A percentile compares a stretch with the other conserved stretches of the same genome.
These are phyloP conservation scores for Hylaeus volcanicus DNA, from an alignment of 1,140 invertebrate genomes.

Conservation along the genomic window DNA sequence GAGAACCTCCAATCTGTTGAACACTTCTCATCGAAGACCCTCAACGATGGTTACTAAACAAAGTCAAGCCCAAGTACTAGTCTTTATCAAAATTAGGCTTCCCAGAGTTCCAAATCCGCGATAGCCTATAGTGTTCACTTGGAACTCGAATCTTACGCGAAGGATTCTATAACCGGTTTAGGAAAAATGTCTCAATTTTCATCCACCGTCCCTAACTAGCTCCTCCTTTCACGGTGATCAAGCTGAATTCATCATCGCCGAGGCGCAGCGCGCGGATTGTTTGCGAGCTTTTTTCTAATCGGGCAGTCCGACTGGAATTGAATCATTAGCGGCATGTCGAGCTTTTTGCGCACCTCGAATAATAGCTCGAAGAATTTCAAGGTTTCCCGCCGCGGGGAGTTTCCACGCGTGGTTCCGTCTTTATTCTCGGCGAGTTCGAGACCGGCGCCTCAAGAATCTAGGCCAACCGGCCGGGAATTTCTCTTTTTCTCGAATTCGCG, in stretches of 20 bases:
- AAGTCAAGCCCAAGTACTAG: too few relatives aligned
- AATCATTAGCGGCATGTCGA: constrained; percentile 16
- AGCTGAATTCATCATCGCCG: constrained; percentile 46
- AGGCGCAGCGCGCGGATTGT: constrained; percentile 48
- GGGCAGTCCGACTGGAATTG: constrained; percentile 5
- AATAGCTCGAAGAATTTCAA: constrained; percentile 37
- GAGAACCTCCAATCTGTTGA: too few relatives aligned
- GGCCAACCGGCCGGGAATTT: constrained; percentile 51
- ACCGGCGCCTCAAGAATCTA: constrained; percentile 51
- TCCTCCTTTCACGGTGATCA: constrained; percentile 30
- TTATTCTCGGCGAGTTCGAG: constrained; percentile 36
- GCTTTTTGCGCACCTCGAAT: constrained; percentile 17
- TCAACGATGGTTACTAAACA: too few relatives aligned
- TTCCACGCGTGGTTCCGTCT: constrained; percentile 17
- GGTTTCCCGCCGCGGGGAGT: constrained; percentile 30
- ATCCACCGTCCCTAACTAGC: not conserved
- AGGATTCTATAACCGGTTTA: not conserved
- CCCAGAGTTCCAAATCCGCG: not conserved
- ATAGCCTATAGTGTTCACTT: not conserved
- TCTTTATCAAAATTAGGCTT: not conserved
- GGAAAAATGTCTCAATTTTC: constrained; percentile 53
- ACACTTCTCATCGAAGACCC: too few relatives aligned
- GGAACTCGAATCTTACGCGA: not conserved
- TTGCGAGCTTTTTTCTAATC: constrained; percentile 38
- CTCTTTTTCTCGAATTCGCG: constrained; percentile 16